Conservation (phyloP, 2,888 invertebrate genomes). For the Chydorus sphaericus region DNA sequence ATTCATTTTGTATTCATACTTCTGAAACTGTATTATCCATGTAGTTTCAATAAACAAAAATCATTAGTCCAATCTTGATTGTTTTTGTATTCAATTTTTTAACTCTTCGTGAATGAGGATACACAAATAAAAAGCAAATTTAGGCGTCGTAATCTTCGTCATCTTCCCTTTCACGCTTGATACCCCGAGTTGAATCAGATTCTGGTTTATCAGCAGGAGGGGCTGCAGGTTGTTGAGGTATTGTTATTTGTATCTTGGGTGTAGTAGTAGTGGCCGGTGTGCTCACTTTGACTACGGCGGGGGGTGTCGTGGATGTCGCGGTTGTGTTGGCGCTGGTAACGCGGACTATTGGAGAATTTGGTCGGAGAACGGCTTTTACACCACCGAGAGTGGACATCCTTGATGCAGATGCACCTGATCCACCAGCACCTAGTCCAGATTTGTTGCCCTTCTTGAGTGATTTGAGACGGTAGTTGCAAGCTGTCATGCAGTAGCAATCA, state of each 20-base stretch:
- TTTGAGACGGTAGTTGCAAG: slow-evolving; percentile 61
- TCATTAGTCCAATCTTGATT: too few species aligned
- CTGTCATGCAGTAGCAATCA: slow-evolving; percentile 77
- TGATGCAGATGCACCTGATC: slow-evolving; percentile 12
- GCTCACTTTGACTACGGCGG: slow-evolving; percentile 51
- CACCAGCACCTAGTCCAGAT: slow-evolving; percentile 16
- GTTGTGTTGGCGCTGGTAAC: slow-evolving; percentile 11
- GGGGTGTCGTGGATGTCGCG: slow-evolving; percentile 40
- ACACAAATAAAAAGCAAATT: too few species aligned
- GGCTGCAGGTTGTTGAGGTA: slow-evolving; percentile 15
- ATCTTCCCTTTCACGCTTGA: slow-evolving; percentile 52
- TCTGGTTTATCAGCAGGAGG: slow-evolving; percentile 5
- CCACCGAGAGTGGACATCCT: slow-evolving; percentile 16
- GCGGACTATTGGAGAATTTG: slow-evolving; percentile 9
- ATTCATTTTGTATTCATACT: too few species aligned
- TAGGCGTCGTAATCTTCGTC: slow-evolving; percentile 40
- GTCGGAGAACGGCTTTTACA: slow-evolving; percentile 12
- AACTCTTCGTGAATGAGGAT: too few species aligned
- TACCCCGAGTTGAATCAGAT: slow-evolving; percentile 20
- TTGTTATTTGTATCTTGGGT: slow-evolving; percentile 15
- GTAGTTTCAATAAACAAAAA: too few species aligned
- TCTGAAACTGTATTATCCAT: too few species aligned
- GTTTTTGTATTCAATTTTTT: too few species aligned
- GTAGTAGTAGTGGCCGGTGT: neutral
- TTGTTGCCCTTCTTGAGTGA: slow-evolving; percentile 19